phyloP scores from a whole-genome alignment of 64 coral and sea anemone species.

The Pocillopora damicornis region DNA sequence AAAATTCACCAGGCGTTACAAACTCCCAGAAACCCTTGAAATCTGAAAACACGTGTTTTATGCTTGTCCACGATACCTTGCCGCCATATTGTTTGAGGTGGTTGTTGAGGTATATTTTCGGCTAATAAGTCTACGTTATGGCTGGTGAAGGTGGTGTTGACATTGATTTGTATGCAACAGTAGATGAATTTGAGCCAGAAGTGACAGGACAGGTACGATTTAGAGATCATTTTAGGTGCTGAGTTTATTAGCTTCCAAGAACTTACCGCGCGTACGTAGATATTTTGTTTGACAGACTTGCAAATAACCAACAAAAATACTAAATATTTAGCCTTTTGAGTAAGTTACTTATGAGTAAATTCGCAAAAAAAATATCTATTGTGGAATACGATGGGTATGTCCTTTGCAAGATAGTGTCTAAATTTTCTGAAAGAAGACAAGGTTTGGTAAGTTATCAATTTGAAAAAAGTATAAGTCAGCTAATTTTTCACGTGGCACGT shows the following conservation, averaged over 20 bases:
- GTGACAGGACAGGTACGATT: conserved; percentile 49
- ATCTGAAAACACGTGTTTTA: neutral
- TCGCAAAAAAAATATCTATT: too few species aligned
- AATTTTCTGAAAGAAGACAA: neutral
- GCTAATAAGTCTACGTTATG: neutral
- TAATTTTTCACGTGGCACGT: too few species aligned
- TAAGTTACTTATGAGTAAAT: too few species aligned
- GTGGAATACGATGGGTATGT: neutral
- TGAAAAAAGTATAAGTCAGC: too few species aligned
- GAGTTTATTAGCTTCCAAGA: neutral
- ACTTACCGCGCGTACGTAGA: too few species aligned
- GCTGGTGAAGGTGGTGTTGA: conserved; percentile 40
- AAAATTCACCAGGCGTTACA: conserved; percentile 38
- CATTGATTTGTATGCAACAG: conserved; percentile 63
- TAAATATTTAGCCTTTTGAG: too few species aligned
- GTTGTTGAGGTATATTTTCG: neutral
- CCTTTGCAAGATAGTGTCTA: neutral
- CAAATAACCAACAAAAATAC: too few species aligned
- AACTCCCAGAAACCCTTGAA: conserved; percentile 9
- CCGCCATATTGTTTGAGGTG: conserved; percentile 22
- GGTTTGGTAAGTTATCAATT: too few species aligned
- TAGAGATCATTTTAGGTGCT: neutral
- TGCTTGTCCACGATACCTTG: neutral
- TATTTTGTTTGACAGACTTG: too few species aligned
- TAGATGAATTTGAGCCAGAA: conserved; percentile 64